phyloP scores from a whole-genome alignment of 2,888 invertebrate genomes.

The Drepanosiphum platanoidis region DNA sequence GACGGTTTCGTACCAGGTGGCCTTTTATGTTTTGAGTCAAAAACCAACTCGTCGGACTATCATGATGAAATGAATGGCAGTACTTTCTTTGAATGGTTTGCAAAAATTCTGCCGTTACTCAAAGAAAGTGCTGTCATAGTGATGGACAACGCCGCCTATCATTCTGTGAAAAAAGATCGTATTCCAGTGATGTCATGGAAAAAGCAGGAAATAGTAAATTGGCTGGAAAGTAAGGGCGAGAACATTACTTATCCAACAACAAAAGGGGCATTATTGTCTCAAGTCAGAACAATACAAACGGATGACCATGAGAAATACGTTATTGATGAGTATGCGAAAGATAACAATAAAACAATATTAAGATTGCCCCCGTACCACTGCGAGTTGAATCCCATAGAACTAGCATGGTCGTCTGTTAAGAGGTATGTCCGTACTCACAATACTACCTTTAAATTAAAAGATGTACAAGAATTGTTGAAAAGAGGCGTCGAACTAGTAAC shows the following conservation, averaged over 20 bases:
- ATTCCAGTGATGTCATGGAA: slow-evolving; percentile 18
- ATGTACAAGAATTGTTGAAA: slow-evolving; percentile 13
- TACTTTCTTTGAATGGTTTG: slow-evolving; percentile 16
- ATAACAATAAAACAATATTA: slow-evolving; percentile 1
- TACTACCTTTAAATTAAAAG: slow-evolving; percentile 21
- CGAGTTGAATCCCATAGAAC: slow-evolving; percentile 36
- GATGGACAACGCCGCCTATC: too few species aligned
- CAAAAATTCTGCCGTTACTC: slow-evolving; percentile 4
- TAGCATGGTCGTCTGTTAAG: slow-evolving; percentile 15
- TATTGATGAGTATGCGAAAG: slow-evolving; percentile 18
- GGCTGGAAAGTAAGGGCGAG: slow-evolving; percentile 36
- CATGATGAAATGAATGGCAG: not conserved
- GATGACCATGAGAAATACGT: slow-evolving; percentile 20
- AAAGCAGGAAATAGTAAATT: slow-evolving; percentile 44
- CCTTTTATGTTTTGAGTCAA: not conserved
- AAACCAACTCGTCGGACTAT: not conserved
- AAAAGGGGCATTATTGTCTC: too few species aligned
- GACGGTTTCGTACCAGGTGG: not conserved
- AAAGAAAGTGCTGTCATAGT: not conserved
- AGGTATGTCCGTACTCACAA: slow-evolving; percentile 23
- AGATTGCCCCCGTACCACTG: slow-evolving; percentile 29
- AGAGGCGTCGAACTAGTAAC: slow-evolving; percentile 28
- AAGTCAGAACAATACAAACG: slow-evolving; percentile 33
- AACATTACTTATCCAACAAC: not conserved
- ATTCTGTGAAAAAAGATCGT: not conserved